Evolutionary conservation across 2,113 vertebrate genomes (phyloP).

Genomic region (Machaerirhynchus nigripectus): DNA sequence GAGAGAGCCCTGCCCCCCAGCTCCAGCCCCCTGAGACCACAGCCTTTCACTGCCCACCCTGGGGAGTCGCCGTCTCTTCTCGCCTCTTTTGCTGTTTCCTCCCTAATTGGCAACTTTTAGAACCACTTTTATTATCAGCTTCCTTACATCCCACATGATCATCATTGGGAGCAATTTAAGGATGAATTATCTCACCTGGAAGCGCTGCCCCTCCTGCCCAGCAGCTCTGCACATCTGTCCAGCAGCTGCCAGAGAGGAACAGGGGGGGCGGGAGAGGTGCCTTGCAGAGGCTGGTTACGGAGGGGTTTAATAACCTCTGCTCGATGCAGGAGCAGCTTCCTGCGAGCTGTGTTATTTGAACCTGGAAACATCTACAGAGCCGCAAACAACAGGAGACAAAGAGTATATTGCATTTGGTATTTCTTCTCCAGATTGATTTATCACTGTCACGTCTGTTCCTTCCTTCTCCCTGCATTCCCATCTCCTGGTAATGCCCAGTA

Average conservation of each 20-base stretch:
- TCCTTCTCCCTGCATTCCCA: neutral
- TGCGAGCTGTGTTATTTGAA: neutral
- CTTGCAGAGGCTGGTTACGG: neutral
- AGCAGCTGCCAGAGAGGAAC: neutral
- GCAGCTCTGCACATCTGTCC: neutral
- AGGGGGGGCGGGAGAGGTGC: neutral
- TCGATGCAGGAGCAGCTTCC: neutral
- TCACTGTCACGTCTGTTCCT: slow-evolving; percentile 15
- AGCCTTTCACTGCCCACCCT: neutral
- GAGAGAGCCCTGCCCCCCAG: neutral
- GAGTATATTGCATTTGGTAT: neutral
- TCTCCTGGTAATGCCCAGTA: neutral
- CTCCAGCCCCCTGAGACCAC: neutral
- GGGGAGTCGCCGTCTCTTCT: rapidly evolving
- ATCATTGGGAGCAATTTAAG: neutral
- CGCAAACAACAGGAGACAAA: slow-evolving; percentile 36
- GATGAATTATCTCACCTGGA: neutral
- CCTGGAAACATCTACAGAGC: neutral
- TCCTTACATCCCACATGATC: neutral
- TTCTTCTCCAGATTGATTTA: slow-evolving; percentile 40
- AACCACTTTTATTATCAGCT: neutral
- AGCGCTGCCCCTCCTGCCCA: neutral
- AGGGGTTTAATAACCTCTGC: slow-evolving; percentile 29
- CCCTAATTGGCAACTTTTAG: neutral
- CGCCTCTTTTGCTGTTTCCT: rapidly evolving